Evolutionary conservation across 1,140 invertebrate genomes (phyloP).

Genomic region (Cherax destructor): DNA sequence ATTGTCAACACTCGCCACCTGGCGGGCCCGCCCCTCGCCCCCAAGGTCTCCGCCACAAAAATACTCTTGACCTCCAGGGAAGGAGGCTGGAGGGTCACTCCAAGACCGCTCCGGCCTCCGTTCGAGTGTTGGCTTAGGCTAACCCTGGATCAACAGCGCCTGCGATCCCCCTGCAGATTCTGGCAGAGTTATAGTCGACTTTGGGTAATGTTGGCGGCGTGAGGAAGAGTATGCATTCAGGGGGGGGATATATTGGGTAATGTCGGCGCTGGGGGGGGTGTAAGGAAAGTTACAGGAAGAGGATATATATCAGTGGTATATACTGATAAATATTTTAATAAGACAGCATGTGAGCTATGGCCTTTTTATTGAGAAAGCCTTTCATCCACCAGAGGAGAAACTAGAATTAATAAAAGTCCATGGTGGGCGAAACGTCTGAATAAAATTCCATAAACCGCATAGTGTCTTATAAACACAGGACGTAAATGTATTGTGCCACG

Average conservation of each 20-base stretch:
- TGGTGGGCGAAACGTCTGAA: no score
- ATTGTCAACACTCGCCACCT: neutral
- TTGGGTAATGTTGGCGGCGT: neutral
- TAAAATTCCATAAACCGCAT: no score
- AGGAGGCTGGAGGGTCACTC: neutral
- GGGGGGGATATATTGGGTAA: neutral
- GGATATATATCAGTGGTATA: no score
- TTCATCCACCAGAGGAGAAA: no score
- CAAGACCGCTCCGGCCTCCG: neutral
- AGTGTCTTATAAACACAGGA: no score
- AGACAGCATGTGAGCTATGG: no score
- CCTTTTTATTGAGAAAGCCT: no score
- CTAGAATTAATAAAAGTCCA: no score
- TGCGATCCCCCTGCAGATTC: slow-evolving; percentile 15
- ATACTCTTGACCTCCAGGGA: slow-evolving; percentile 5
- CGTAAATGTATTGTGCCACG: no score
- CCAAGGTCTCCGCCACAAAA: neutral
- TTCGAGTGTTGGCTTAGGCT: slow-evolving; percentile 38
- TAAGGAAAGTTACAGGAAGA: no score
- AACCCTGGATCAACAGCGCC: slow-evolving; percentile 26
- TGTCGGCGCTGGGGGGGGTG: neutral
- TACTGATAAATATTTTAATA: no score
- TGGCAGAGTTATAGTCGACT: neutral
- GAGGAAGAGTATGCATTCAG: neutral
- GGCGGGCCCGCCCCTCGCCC: neutral